These are phyloP conservation scores for Chymomyza amoena DNA, from an alignment of 2,888 invertebrate species.

Conservation along the genomic window DNA sequence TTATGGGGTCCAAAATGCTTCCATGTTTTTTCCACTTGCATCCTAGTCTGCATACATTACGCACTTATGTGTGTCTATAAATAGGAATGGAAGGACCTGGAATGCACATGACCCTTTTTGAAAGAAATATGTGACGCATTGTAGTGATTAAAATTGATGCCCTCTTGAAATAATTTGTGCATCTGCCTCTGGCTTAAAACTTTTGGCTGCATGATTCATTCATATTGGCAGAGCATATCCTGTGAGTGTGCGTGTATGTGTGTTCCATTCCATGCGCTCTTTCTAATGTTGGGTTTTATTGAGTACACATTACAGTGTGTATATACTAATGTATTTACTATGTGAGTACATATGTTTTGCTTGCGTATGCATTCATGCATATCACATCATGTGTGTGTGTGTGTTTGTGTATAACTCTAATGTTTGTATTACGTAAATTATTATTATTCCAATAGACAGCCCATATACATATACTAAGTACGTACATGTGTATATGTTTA, in stretches of 20 bases:
- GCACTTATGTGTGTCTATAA: too few species aligned
- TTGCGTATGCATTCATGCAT: conserved; percentile 5
- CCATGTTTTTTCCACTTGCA: too few species aligned
- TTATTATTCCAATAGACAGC: conserved; percentile 17
- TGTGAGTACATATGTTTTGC: background rate
- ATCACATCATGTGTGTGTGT: background rate
- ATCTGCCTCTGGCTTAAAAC: background rate
- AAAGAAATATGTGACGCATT: too few species aligned
- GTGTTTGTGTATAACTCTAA: conserved; percentile 18
- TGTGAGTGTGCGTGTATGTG: background rate
- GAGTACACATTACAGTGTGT: background rate
- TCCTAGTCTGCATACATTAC: too few species aligned
- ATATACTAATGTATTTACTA: too few species aligned
- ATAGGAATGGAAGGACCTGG: too few species aligned
- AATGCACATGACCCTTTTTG: too few species aligned
- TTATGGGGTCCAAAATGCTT: too few species aligned
- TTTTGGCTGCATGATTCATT: conserved; percentile 27
- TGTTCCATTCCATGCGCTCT: background rate
- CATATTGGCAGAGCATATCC: conserved; percentile 1
- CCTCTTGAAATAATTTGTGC: too few species aligned
- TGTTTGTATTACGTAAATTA: conserved; percentile 44
- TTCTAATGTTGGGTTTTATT: background rate
- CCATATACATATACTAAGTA: background rate
- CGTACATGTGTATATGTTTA: background rate
- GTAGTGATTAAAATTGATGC: background rate